These are phyloP conservation scores for Myathropa florea DNA, from an alignment of 2,888 invertebrate species.

Conservation along the genomic window DNA sequence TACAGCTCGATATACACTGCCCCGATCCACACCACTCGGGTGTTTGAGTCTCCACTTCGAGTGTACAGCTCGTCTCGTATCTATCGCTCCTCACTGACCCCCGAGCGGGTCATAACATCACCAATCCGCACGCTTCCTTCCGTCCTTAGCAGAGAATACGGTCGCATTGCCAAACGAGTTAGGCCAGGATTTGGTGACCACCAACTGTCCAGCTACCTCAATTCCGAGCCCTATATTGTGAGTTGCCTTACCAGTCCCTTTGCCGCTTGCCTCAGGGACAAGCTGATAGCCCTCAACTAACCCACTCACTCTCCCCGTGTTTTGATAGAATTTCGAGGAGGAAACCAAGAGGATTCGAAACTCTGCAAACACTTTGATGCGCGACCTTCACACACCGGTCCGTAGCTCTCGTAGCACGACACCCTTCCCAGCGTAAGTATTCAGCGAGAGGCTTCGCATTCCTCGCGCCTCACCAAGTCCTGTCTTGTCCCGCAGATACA, in stretches of 20 bases:
- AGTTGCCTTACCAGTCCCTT: conserved; percentile 75
- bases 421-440: conserved; percentile 79
- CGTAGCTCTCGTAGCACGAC: conserved; percentile 85
- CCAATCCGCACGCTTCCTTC: conserved; percentile 84
- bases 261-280: not conserved
- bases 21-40: conserved; percentile 74
- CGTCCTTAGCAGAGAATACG: conserved; percentile 85
- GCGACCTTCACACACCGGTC: conserved; percentile 88
- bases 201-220: conserved; percentile 89
- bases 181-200: conserved; percentile 84
- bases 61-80: conserved; percentile 72
- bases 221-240: conserved; percentile 89
- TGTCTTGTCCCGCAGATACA: conserved; percentile 70
- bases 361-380: conserved; percentile 87
- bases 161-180: conserved; percentile 85
- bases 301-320: not conserved
- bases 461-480: not conserved
- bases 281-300: not conserved
- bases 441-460: not conserved
- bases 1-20: conserved; percentile 69
- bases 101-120: conserved; percentile 76
- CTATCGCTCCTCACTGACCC: conserved; percentile 73
- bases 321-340: conserved; percentile 89
- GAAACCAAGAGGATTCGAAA: conserved; percentile 91
- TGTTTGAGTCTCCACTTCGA: conserved; percentile 71